Conservation (phyloP, 2,888 invertebrate species). For the Zhengitettix transpicula region DNA sequence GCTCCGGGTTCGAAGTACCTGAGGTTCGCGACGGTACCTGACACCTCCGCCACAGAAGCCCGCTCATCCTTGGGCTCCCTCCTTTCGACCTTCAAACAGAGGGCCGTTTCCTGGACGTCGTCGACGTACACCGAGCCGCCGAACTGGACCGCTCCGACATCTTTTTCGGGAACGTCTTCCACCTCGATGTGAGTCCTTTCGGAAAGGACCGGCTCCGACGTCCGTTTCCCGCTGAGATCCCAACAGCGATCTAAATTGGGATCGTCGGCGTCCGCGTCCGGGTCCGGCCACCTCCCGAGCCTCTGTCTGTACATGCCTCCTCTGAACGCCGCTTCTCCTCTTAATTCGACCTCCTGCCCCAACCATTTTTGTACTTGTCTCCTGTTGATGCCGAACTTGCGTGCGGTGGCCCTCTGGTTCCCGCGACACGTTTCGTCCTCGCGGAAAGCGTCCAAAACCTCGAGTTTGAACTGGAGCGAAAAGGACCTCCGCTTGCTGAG, state of each 20-base stretch:
- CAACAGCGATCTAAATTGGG: slow-evolving; percentile 13
- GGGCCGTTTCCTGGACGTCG: slow-evolving; percentile 24
- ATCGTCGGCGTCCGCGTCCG: slow-evolving; percentile 7
- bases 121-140: slow-evolving; percentile 1
- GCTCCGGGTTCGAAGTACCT: too few species aligned
- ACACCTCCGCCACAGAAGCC: too few species aligned
- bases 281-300: slow-evolving; percentile 19
- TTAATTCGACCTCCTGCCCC: slow-evolving; percentile 26
- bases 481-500: slow-evolving; percentile 26
- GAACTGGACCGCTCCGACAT: slow-evolving; percentile 5
- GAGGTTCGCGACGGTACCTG: too few species aligned
- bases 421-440: slow-evolving; percentile 26
- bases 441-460: slow-evolving; percentile 31
- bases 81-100: slow-evolving; percentile 26
- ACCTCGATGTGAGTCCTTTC: neutral
- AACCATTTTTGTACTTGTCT: slow-evolving; percentile 35
- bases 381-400: slow-evolving; percentile 31
- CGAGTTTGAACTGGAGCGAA: slow-evolving; percentile 29
- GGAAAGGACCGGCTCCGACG: neutral
- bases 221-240: slow-evolving; percentile 14
- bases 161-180: slow-evolving; percentile 11
- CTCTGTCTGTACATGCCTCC: slow-evolving; percentile 25
- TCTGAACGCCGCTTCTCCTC: slow-evolving; percentile 20
- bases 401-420: slow-evolving; percentile 32
- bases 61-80: slow-evolving; percentile 5